Conservation (phyloP, 2,797 vertebrate genomes). For the Meda fulgida region DNA sequence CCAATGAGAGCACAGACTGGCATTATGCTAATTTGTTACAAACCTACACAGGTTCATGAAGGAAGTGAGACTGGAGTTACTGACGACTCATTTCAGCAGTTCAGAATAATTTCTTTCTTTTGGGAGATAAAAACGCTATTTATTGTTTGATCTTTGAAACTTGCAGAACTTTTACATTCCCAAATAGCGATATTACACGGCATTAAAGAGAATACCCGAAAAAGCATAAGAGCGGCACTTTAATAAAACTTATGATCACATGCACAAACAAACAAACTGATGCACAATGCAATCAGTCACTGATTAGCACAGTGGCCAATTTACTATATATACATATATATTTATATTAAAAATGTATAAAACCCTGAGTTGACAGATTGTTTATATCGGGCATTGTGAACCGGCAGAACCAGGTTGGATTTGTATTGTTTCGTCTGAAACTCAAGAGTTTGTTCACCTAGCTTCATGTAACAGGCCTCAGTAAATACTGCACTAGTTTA, state of each 20-base stretch:
- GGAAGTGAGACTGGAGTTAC: not conserved
- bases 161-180: not conserved
- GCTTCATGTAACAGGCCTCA: not conserved
- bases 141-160: not conserved
- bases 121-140: not conserved
- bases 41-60: not conserved
- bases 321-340: no score
- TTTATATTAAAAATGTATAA: no score
- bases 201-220: not conserved
- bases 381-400: no score
- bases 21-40: not conserved
- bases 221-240: not conserved
- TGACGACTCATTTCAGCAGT: not conserved
- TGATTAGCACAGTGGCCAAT: no score
- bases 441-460: not conserved
- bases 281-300: not conserved
- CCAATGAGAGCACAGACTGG: not conserved
- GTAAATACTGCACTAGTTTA: not conserved
- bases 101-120: not conserved
- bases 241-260: not conserved
- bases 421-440: not conserved
- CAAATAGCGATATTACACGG: accelerated
- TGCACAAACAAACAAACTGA: not conserved
- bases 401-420: not conserved
- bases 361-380: no score